Percentiles rank a stretch among this genome's conserved stretches.
Evolutionary conservation across 2,113 vertebrate genomes (phyloP).

Genomic region (Asarcornis scutulata): DNA sequence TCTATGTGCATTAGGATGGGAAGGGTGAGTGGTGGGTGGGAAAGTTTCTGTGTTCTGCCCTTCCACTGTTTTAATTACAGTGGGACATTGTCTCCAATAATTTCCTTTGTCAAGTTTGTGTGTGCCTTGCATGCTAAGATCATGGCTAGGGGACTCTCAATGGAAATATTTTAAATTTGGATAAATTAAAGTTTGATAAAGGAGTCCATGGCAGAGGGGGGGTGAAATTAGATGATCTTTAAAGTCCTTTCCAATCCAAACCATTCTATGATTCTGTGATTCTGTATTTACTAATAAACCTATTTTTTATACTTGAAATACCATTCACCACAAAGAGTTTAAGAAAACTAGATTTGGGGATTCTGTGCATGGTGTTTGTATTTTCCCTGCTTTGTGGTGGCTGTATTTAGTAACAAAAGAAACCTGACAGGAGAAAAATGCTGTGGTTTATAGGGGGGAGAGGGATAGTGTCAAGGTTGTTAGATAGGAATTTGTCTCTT

Average conservation of each 20-base stretch:
- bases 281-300: background rate
- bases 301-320: background rate
- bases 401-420: background rate
- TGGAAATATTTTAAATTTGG: conserved; percentile 17
- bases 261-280: too few species aligned
- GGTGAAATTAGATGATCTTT: too few species aligned
- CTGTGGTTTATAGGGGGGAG: background rate
- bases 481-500: background rate
- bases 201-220: too few species aligned
- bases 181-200: background rate
- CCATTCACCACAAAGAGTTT: background rate
- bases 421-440: background rate
- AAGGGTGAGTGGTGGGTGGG: conserved; percentile 66
- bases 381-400: background rate
- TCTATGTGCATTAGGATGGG: conserved; percentile 54
- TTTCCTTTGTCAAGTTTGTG: conserved; percentile 63
- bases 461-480: background rate
- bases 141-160: background rate
- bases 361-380: background rate
- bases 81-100: conserved; percentile 69
- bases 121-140: conserved; percentile 63
- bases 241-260: too few species aligned
- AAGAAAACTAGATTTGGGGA: background rate
- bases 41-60: conserved; percentile 43
- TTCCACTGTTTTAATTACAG: conserved; percentile 72